Evolutionary conservation across 2,113 vertebrate species (phyloP).

Genomic region (Bos javanicus): DNA sequence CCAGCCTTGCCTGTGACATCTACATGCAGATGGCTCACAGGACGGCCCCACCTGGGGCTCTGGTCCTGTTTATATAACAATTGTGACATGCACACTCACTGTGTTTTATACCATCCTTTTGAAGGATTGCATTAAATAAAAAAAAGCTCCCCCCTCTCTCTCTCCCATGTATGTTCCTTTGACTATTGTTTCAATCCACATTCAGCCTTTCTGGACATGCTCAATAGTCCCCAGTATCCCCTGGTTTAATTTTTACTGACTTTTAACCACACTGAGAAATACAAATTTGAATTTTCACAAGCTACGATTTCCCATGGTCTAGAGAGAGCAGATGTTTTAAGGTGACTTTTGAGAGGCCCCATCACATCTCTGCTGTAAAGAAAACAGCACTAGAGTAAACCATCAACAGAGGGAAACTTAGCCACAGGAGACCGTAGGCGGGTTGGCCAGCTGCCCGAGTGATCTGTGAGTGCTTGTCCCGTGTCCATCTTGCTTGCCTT

Average conservation of each 20-base stretch:
- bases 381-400: not conserved
- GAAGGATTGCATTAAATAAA: not conserved
- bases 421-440: not conserved
- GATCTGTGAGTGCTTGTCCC: accelerated
- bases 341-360: not conserved
- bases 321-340: not conserved
- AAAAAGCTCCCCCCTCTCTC: not conserved
- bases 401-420: not conserved
- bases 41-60: not conserved
- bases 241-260: not conserved
- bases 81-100: not conserved
- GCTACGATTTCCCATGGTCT: not conserved
- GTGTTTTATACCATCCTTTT: not conserved
- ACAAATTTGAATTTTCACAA: not conserved
- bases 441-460: not conserved
- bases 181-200: not conserved
- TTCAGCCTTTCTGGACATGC: not conserved
- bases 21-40: accelerated
- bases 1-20: not conserved
- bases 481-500: not conserved
- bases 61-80: not conserved
- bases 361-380: not conserved
- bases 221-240: not conserved
- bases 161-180: not conserved
- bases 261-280: not conserved